A percentile compares a stretch with the other conserved stretches of the same genome.
phyloP scores from a whole-genome alignment of 30 jellyfish, hydroid and myxozoan genomes.

The Nemopilema nomurai region DNA sequence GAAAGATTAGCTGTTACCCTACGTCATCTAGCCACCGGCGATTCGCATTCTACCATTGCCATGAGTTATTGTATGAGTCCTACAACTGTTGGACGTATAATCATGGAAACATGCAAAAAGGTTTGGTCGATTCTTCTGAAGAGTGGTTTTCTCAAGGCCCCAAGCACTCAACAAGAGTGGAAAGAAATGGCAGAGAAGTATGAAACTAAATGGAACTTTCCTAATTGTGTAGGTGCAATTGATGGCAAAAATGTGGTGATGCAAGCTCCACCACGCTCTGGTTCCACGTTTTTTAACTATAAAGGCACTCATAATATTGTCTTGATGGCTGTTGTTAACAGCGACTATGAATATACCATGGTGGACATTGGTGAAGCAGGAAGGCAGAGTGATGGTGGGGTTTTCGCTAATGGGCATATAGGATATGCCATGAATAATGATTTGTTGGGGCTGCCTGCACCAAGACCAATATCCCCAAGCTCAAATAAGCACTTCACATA shows the following conservation, averaged over 20 bases:
- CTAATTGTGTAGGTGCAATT: constrained; percentile 66
- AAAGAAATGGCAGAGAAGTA: constrained; percentile 28
- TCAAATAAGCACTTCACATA: constrained; percentile 59
- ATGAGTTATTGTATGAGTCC: constrained; percentile 71
- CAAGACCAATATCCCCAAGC: constrained; percentile 43
- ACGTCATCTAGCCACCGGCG: constrained; percentile 71
- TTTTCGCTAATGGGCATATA: constrained; percentile 63
- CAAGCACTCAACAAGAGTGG: constrained; percentile 48
- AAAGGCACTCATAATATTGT: constrained; percentile 60
- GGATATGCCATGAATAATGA: constrained; percentile 59
- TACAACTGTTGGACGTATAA: constrained; percentile 56
- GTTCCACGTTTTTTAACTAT: constrained; percentile 45
- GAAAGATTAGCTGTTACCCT: constrained; percentile 68
- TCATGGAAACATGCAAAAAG: constrained; percentile 45
- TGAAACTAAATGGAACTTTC: constrained; percentile 48
- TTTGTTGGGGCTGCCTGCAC: constrained; percentile 56
- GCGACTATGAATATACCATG: constrained; percentile 44
- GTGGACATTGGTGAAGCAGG: constrained; percentile 66
- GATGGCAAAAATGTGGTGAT: constrained; percentile 61
- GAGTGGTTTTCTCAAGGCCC: constrained; percentile 45
- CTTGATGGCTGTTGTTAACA: constrained; percentile 43
- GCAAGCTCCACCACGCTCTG: constrained; percentile 72
- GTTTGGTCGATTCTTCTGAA: constrained; percentile 47
- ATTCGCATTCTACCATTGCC: constrained; percentile 71
- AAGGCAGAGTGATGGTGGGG: constrained; percentile 68